A percentile compares a stretch with the other conserved stretches of the same genome.
Conservation (phyloP, 2,113 vertebrate species). For the Bagarius yarrelli region DNA sequence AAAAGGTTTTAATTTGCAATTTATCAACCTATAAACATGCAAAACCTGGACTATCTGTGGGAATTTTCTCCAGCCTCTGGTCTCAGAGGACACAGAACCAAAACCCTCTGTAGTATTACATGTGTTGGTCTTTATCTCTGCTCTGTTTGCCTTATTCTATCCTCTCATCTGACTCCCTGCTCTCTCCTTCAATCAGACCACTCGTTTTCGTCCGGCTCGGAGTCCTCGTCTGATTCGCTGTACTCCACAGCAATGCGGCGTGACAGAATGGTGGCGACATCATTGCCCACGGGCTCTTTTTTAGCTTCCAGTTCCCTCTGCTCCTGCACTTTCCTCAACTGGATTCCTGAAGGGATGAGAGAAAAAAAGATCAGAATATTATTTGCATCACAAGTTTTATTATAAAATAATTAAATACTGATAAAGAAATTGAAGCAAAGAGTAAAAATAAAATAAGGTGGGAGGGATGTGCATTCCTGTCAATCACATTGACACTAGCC, state of each 20-base stretch:
- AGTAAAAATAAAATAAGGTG: neutral
- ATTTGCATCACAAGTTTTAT: neutral
- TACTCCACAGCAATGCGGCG: slow-evolving; percentile 91
- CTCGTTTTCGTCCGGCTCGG: slow-evolving; percentile 89
- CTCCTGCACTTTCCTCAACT: slow-evolving; percentile 92
- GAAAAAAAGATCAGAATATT: neutral
- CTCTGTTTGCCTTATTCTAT: neutral
- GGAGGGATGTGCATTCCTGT: neutral
- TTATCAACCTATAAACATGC: slow-evolving; percentile 9
- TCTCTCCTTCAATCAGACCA: slow-evolving; percentile 80
- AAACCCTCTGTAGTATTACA: slow-evolving; percentile 20
- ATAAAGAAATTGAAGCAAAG: no score
- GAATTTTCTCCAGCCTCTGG: slow-evolving; percentile 4
- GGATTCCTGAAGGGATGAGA: slow-evolving; percentile 75
- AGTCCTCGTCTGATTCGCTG: slow-evolving; percentile 93
- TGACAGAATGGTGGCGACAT: slow-evolving; percentile 89
- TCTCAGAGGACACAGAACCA: neutral
- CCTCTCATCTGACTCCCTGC: neutral
- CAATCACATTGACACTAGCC: neutral
- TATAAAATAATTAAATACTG: no score
- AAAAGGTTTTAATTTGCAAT: neutral
- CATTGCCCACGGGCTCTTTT: slow-evolving; percentile 87
- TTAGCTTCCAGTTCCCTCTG: slow-evolving; percentile 91
- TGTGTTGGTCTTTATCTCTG: slow-evolving; percentile 23
- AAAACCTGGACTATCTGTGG: neutral